Evolutionary conservation across 2,113 vertebrate species (phyloP).

Genomic region (Aythya baeri): DNA sequence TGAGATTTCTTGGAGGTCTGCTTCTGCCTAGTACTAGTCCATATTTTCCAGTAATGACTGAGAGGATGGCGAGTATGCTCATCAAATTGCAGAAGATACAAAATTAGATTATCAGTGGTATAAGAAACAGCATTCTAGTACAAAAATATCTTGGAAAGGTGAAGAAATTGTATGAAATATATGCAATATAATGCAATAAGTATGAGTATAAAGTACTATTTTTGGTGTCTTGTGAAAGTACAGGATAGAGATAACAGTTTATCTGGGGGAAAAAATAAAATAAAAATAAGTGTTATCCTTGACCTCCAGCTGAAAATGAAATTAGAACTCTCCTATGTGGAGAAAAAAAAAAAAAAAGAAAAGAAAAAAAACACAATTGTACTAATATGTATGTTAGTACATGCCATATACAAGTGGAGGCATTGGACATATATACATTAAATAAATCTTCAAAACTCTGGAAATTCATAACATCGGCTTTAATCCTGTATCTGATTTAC

Average conservation of each 20-base stretch:
- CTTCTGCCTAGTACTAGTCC: not conserved
- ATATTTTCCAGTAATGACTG: not conserved
- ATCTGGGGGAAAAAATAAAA: not conserved
- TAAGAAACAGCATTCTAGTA: not conserved
- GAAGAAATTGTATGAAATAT: not conserved
- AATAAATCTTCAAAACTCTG: not conserved
- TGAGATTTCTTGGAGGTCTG: not conserved
- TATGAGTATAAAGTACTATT: not conserved
- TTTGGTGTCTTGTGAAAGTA: not conserved
- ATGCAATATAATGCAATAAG: not conserved
- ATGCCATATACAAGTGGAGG: not conserved
- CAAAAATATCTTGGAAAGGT: not conserved
- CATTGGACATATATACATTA: not conserved
- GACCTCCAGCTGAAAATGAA: not conserved
- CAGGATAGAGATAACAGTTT: fast-evolving
- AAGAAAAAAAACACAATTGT: not conserved
- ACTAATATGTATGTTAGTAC: not conserved
- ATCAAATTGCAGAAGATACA: not conserved
- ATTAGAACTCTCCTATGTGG: not conserved
- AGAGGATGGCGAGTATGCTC: not conserved
- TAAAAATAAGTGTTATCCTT: not conserved
- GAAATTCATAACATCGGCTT: not conserved
- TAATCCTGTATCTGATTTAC: not conserved
- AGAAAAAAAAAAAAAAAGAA: not conserved
- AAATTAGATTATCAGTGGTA: not conserved